phyloP scores from a whole-genome alignment of 2,113 vertebrate species.

The Danionella cerebrum region DNA sequence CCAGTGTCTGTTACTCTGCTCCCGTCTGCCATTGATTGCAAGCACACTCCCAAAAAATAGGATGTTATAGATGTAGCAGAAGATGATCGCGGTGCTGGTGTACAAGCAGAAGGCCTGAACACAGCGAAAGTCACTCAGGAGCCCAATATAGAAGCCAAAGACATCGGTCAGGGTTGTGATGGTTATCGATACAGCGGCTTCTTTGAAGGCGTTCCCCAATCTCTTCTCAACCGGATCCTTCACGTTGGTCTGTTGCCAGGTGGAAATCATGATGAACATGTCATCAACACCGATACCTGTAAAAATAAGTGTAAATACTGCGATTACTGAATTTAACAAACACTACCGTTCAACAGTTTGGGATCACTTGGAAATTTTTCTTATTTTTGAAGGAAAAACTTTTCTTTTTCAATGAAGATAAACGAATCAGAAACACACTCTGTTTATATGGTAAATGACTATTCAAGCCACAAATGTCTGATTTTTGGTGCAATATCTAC shows the following conservation, averaged over 20 bases:
- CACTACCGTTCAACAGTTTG: too few relatives aligned
- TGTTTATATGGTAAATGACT: too few relatives aligned
- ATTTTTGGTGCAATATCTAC: too few relatives aligned
- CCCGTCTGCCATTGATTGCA: constrained; percentile 66
- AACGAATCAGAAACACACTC: too few relatives aligned
- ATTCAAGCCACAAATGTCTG: too few relatives aligned
- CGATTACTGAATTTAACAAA: too few relatives aligned
- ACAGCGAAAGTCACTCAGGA: constrained; percentile 65
- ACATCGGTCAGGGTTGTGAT: constrained; percentile 75
- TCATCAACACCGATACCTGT: constrained; percentile 77
- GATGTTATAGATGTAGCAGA: constrained; percentile 74
- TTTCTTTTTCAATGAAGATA: too few relatives aligned
- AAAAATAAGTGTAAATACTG: too few relatives aligned
- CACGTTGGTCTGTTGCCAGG: constrained; percentile 69
- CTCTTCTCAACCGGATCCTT: constrained; percentile 38
- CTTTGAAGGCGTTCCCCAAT: constrained; percentile 62
- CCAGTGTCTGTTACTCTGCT: constrained; percentile 65
- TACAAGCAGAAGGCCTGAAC: constrained; percentile 74
- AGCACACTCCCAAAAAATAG: constrained; percentile 74
- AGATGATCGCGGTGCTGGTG: constrained; percentile 68
- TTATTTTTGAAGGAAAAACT: too few relatives aligned
- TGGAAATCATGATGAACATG: constrained; percentile 79
- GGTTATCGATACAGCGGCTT: constrained; percentile 74
- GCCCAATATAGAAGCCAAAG: constrained; percentile 75
- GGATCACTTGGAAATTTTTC: too few relatives aligned